These are phyloP conservation scores for Patella caerulea DNA, from an alignment of 2,888 invertebrate genomes.

Conservation along the genomic window DNA sequence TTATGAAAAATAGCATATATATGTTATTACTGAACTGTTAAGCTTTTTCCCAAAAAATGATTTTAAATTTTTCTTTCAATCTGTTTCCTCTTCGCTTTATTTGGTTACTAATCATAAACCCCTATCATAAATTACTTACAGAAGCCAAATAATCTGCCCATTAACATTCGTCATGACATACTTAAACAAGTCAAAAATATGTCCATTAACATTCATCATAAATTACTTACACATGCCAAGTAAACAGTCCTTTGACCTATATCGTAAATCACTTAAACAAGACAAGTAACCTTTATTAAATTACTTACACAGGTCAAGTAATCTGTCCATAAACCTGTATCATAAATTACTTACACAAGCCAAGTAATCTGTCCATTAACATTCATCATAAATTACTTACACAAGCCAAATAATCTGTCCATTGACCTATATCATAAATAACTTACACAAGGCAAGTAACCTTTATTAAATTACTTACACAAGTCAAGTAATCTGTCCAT, in stretches of 20 bases:
- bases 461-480: too few species aligned
- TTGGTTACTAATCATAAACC: too few species aligned
- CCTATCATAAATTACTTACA: too few species aligned
- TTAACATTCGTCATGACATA: too few species aligned
- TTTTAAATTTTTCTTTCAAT: too few species aligned
- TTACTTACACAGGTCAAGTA: slow-evolving; percentile 51
- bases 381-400: slow-evolving; percentile 21
- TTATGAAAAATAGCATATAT: too few species aligned
- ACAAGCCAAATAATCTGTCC: slow-evolving; percentile 42
- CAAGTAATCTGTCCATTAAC: not conserved
- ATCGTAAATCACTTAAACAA: slow-evolving; percentile 27
- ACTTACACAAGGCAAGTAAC: too few species aligned
- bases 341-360: too few species aligned
- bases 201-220: too few species aligned
- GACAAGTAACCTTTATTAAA: slow-evolving; percentile 56
- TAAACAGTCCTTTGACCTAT: not conserved
- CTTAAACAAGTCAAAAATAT: too few species aligned
- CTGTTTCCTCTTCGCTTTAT: slow-evolving; percentile 58
- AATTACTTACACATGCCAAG: not conserved
- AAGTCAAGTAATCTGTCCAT: not conserved
- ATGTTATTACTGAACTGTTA: too few species aligned
- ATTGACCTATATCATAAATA: slow-evolving; percentile 52
- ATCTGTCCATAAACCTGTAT: slow-evolving; percentile 59
- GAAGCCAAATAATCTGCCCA: not conserved
- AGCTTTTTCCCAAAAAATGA: too few species aligned